Base-by-base conservation (phyloP, 2,113 vertebrate species). In the Aix galericulata region DNA sequence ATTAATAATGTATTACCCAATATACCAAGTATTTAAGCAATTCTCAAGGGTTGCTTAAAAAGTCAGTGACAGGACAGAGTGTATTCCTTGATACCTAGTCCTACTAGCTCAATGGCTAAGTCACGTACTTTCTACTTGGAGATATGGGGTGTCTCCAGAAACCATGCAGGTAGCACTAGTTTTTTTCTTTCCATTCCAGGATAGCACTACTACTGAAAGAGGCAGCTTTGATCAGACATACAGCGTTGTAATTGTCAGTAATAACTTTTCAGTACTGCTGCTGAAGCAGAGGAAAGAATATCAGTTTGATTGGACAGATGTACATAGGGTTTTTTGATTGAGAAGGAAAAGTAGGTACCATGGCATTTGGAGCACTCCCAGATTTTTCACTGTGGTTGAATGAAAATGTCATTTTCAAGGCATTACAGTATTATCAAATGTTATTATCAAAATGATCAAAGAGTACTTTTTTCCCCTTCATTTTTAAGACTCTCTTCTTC, bases 331-430 rank as follows among this genome's bases (percentile, higher is more conserved):
- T 68, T 82, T 84, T 32, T 36, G 27, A 13, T 31, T 74, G 27
- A 82, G 32, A 81, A 91, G 32, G 31, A 73, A 36, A 86, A 96
- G 42, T 11, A 85, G 22, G 21, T 48, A 36, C 9, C 36, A 13
- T n/a, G 55, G 32, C 66, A 52, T 85, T 72, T 82, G 31, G 22
- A 86, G 80, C 38, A 81, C 17, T 72, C 53, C 7, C 56, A 52
- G 77, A 22, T 12, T 68, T 38, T 92, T 69, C 36, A 17, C 0
- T 55, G 42, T 80, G 32, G n/a, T 63, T 86, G 66, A 94, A 76
- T 76, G 82, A 89, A 95, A 95, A 6, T 44, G 53, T 31, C 13
- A 88, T 91, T 95, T 86, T 83, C 53, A 92, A 93, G 22, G 32
- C 31, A 72, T 50, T 66, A 82, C 50, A 73, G 22, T 72, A 82